Evolutionary conservation across 2,113 vertebrate genomes (phyloP), one percentile per base, ranked within the genome.

Genomic region (Laticauda laticaudata): DNA sequence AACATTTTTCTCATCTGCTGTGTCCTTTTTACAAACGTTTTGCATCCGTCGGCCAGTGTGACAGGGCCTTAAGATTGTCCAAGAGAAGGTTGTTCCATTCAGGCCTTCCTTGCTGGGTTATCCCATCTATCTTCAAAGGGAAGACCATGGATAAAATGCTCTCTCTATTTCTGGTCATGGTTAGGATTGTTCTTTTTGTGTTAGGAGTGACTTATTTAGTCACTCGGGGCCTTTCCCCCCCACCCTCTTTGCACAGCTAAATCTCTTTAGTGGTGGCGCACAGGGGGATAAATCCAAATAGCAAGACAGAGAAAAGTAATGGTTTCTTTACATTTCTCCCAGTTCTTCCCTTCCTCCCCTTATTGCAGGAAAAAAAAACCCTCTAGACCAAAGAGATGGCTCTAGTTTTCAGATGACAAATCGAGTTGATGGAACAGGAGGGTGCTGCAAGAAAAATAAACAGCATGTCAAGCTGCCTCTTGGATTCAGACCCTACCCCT

Each of bases 361-460:
- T 54, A 92, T 95, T 92, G 61, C 61, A 87, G 69, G 89, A 94
- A 95, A 96, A 61, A 61, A 54, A 54, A 14, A 95, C 95, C 93
- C 86, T 64, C 87, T 90, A 89, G 92, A 92, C 94, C 92, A 91
- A 93, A 90, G 92, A 96, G 87, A 92, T 89, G 93, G 59, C 90
- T 94, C 92, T 94, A 94, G 87, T 91, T 92, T 94, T 0, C 0
- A 90, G 93, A 97, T 94, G 95, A 96, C 90, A 96, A 97, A 95
- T 96, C 81, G 34, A n/a, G 55, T 92, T 51, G 51, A 92, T 91
- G 94, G 95, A 97, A 96, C 81, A 96, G 93, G 95, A 96, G 91
- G 96, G 95, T 95, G 94, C 95, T 95, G 89, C 91, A 93, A 95
- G 94, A 95, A 97, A 97, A 97, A 96, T 95, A 95, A 97, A 97